Base-by-base conservation (phyloP, 2,797 vertebrate genomes). In the Parotocinclus haroldoi region DNA sequence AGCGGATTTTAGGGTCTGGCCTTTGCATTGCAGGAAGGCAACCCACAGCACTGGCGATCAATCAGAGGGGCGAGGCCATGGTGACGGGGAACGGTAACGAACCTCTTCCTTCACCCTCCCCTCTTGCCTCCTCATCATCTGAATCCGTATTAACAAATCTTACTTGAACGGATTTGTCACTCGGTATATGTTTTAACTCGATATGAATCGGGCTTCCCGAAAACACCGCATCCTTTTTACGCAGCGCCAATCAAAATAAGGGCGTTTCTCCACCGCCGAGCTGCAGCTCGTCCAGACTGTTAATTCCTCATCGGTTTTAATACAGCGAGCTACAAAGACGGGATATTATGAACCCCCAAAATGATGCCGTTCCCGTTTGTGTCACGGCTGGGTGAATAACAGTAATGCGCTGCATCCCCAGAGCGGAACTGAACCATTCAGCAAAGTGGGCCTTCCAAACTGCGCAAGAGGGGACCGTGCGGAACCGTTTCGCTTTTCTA, bases 251-350 rank as follows among this genome's bases (percentile, higher is more conserved):
- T 58, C 53, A 37, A 13, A 56, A 54, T 73, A 63, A 77, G 83
- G 84, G 82, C 80, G 82, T 78, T 73, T 60, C 62, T 85, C 59
- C 9, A 60, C 36, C 60, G 17, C 40, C 69, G 53, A 10, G 52
- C 39, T 58, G 66, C 66, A 46, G 39, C 46, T 51, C 71, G 17
- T 7, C 10, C 14, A 39, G n/a, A 44, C 45, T 45, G 7, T 61
- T 8, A 1, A 53, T 48, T 50, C 9, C 5, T 53, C 49, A 17
- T 13, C 7, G 14, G n/a, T 11, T 39, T 39, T 40, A n/a, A 6
- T 10, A 0, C 1, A 5, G 49, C 8, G 5, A 14, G 10, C 27
- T 27, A 2, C 27, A 27, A 27, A 27, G 5, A 27, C 27, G 27
- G 27, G 27, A 5, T 5, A 2, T 27, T 27, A 27, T 27, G 2